A percentile compares a stretch with the other conserved stretches of the same genome.
Evolutionary conservation across 2,113 vertebrate genomes (phyloP).

Genomic region (Pipa parva): DNA sequence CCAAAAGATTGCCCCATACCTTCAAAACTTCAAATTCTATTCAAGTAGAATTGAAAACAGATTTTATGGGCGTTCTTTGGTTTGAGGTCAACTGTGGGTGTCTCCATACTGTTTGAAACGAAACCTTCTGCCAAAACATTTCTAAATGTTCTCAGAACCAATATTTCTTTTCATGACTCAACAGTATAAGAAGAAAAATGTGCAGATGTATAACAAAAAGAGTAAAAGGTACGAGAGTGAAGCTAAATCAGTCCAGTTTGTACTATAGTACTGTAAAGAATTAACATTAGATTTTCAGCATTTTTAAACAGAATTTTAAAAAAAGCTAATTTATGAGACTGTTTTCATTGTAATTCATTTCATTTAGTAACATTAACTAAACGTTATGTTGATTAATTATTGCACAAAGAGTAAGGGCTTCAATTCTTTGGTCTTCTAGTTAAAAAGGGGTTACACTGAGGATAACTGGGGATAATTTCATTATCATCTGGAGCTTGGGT

Average conservation of each 20-base stretch:
- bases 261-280: background rate
- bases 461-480: too few species aligned
- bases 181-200: slow-evolving; percentile 2
- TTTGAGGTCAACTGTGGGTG: slow-evolving; percentile 56
- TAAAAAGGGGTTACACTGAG: too few species aligned
- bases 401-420: too few species aligned
- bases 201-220: slow-evolving; percentile 3
- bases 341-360: slow-evolving; percentile 12
- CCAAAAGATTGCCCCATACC: slow-evolving; percentile 54
- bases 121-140: slow-evolving; percentile 50
- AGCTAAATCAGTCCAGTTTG: background rate
- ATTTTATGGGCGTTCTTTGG: slow-evolving; percentile 62
- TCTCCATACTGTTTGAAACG: slow-evolving; percentile 53
- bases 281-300: background rate
- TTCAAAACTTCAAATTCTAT: slow-evolving; percentile 66
- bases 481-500: too few species aligned
- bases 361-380: background rate
- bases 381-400: too few species aligned
- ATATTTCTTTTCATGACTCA: slow-evolving; percentile 15
- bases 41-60: slow-evolving; percentile 71
- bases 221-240: background rate
- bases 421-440: too few species aligned
- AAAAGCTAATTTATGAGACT: too few species aligned
- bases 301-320: too few species aligned
- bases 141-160: slow-evolving; percentile 47